phyloP scores from a whole-genome alignment of 2,888 invertebrate species.

The Cosmorhoe ocellata region DNA sequence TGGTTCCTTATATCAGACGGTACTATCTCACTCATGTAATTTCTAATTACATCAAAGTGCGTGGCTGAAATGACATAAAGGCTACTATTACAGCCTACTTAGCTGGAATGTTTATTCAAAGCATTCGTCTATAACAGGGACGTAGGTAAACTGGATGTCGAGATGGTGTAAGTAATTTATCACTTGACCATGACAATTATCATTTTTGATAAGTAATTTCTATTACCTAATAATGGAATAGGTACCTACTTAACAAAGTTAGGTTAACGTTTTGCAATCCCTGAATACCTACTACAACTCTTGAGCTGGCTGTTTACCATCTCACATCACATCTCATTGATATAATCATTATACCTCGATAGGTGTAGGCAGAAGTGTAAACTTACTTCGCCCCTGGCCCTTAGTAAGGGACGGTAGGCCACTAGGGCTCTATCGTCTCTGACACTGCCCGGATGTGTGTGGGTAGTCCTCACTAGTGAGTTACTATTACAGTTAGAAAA shows the following conservation, averaged over 20 bases:
- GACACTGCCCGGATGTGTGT: conserved; percentile 9
- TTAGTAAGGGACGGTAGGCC: too few relatives aligned
- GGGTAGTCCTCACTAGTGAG: not conserved
- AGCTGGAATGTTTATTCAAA: conserved; percentile 1
- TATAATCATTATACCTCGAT: too few relatives aligned
- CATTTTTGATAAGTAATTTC: too few relatives aligned
- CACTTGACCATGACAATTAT: too few relatives aligned
- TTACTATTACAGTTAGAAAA: conserved; percentile 52
- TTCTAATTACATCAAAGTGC: conserved; percentile 75
- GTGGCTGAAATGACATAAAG: conserved; percentile 76
- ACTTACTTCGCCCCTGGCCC: too few relatives aligned
- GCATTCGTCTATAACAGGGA: not conserved
- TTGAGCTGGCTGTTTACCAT: too few relatives aligned
- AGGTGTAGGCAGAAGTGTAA: too few relatives aligned
- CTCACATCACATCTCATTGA: too few relatives aligned
- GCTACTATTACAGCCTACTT: conserved; percentile 1
- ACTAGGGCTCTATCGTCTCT: conserved; percentile 2
- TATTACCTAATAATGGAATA: too few relatives aligned
- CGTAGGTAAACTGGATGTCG: not conserved
- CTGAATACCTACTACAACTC: too few relatives aligned
- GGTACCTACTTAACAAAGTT: too few relatives aligned
- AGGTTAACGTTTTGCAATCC: too few relatives aligned
- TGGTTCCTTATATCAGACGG: conserved; percentile 50
- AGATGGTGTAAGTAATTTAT: not conserved
- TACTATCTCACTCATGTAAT: conserved; percentile 65